Evolutionary conservation across 2,797 vertebrate genomes (phyloP), one percentile per base, ranked within the genome.

Genomic region (Agapornis canus): DNA sequence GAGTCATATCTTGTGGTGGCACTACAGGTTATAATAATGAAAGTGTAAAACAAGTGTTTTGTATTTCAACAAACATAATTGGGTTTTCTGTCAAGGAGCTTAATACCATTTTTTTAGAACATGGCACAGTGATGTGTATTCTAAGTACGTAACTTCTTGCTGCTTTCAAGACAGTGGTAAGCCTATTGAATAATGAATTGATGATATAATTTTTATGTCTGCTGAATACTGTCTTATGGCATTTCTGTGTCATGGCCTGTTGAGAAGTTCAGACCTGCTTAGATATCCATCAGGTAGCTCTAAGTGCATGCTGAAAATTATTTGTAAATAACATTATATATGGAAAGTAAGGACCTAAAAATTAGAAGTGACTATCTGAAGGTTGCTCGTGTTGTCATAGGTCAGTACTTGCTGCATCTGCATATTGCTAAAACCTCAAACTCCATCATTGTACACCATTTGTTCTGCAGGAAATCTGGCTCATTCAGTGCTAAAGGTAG

Each of bases 391-490:
- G 0, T 17, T 17, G 16, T 19, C 65, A 11, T 8, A 17, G 22
- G 51, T 78, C 35, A 76, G 27, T 10, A 3, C 60, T 48, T 52
- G 8, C 15, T 68, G 32, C 20, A 14, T 61, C n/a, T 37, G 16
- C 7, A 0, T 59, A 0, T 68, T 66, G 54, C 56, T 82, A 9
- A 66, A 91, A 23, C 51, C 49, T 88, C 52, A 35, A 20, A 12
- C 10, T 5, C 1, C 0, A 0, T 37, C 15, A 2, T 1, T 11
- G 19, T 15, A 6, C 29, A 5, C 2, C 2, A 3, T 25, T 66
- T 1, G 3, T 73, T 76, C 27, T 91, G 61, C 45, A 56, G 87
- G 45, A 75, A 75, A 8, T 6, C 43, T 10, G 20, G 23, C 43
- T 79, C 29, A 3, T 49, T 51, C n/a, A 0, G 13, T 32, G 69